Conservation (phyloP, 2,888 invertebrate genomes). For the Hirtodrosophila cameraria region DNA sequence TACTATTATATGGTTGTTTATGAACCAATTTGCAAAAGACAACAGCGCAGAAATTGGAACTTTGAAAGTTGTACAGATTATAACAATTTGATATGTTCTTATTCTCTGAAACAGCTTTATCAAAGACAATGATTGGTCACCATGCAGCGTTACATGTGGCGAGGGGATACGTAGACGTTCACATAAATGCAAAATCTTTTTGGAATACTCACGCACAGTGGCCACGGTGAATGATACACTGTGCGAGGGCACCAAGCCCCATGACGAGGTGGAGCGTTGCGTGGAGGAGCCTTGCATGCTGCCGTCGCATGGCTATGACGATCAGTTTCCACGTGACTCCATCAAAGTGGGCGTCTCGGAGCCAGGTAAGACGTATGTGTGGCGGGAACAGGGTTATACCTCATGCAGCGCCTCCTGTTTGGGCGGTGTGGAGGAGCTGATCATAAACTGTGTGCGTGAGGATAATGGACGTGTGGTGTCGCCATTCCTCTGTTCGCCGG, state of each 20-base stretch:
- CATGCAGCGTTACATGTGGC: constrained; percentile 96
- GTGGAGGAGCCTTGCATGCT: constrained; percentile 90
- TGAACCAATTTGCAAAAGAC: too few species aligned
- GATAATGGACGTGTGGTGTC: constrained; percentile 94
- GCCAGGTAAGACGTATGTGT: constrained; percentile 92
- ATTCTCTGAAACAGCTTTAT: constrained; percentile 88
- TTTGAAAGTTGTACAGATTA: too few species aligned
- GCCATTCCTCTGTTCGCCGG: constrained; percentile 93
- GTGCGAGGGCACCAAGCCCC: constrained; percentile 93
- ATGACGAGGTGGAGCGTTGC: constrained; percentile 92
- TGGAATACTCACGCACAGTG: constrained; percentile 95
- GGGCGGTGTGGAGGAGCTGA: constrained; percentile 93
- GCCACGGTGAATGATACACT: constrained; percentile 94
- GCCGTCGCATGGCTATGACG: constrained; percentile 86
- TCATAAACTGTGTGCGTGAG: constrained; percentile 94
- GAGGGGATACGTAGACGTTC: constrained; percentile 93
- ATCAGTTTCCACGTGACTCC: constrained; percentile 83
- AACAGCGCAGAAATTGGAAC: too few species aligned
- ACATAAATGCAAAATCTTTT: constrained; percentile 97
- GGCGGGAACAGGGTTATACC: constrained; percentile 95
- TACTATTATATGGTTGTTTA: too few species aligned
- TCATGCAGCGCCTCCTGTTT: constrained; percentile 97
- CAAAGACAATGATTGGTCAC: constrained; percentile 94
- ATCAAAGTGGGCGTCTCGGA: constrained; percentile 89
- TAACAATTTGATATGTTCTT: background rate